Evolutionary conservation across 1,140 invertebrate genomes (phyloP).

Genomic region (Pantala flavescens): DNA sequence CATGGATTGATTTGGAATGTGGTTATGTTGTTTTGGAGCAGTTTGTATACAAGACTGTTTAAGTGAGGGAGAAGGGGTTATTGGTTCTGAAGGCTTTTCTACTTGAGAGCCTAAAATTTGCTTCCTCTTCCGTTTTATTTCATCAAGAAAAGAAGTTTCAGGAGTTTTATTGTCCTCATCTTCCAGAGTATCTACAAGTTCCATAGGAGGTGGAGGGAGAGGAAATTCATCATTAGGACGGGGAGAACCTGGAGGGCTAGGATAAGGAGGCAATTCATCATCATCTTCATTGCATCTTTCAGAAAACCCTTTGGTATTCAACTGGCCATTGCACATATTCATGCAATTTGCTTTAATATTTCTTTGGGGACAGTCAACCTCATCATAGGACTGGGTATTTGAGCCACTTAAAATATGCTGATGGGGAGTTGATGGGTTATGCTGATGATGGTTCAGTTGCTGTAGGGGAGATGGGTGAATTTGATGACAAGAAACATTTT

Average conservation of each 20-base stretch:
- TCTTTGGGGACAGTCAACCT: background rate
- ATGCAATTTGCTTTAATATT: background rate
- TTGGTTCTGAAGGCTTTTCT: background rate
- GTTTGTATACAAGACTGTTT: no score
- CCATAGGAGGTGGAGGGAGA: conserved; percentile 67
- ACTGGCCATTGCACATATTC: background rate
- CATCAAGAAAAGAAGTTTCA: background rate
- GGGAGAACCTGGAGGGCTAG: conserved; percentile 51
- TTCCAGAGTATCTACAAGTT: conserved; percentile 46
- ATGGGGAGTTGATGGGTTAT: background rate
- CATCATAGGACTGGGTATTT: background rate
- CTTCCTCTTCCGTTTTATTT: conserved; percentile 13
- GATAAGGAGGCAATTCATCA: conserved; percentile 49
- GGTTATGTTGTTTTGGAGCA: no score
- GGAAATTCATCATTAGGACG: conserved; percentile 59
- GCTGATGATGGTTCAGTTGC: background rate
- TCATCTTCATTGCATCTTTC: background rate
- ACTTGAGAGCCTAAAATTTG: conserved; percentile 13
- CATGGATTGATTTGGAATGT: no score
- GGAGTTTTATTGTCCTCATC: conserved; percentile 38
- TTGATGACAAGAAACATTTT: background rate
- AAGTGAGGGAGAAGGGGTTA: no score
- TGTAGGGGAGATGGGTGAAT: background rate
- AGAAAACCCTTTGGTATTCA: background rate
- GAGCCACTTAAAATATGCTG: background rate